These are phyloP conservation scores for Sebastiscus albofasciatus DNA, from an alignment of 2,797 vertebrate genomes.

Conservation along the genomic window DNA sequence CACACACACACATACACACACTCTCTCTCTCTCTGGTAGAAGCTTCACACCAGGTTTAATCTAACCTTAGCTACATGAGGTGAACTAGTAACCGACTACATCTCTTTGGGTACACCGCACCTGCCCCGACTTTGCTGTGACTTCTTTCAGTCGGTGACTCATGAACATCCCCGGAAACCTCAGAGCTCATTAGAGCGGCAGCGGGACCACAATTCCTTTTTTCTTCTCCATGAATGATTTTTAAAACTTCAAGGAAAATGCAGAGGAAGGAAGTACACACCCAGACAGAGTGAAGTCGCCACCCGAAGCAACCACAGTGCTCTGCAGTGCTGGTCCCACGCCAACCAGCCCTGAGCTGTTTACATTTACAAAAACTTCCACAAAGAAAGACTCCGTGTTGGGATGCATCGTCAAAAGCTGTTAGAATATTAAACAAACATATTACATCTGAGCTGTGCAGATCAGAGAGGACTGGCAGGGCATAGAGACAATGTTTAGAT, in stretches of 20 bases:
- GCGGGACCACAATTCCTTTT: not conserved
- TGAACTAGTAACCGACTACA: slow-evolving; percentile 16
- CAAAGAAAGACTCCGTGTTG: not conserved
- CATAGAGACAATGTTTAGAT: not conserved
- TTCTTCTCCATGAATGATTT: slow-evolving; percentile 20
- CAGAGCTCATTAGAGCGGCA: slow-evolving; percentile 41
- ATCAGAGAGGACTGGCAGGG: not conserved
- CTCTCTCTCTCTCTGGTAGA: not conserved
- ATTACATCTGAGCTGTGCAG: not conserved
- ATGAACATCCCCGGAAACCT: slow-evolving; percentile 16
- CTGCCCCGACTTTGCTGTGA: not conserved
- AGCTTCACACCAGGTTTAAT: slow-evolving; percentile 20
- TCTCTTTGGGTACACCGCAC: slow-evolving; percentile 4
- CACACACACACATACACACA: no score
- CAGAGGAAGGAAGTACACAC: slow-evolving; percentile 22
- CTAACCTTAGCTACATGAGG: not conserved
- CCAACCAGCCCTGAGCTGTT: slow-evolving; percentile 52
- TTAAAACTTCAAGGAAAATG: slow-evolving; percentile 28
- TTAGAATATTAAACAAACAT: slow-evolving; percentile 9
- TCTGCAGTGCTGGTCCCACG: slow-evolving; percentile 26
- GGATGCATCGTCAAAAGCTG: slow-evolving; percentile 2
- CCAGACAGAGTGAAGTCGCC: slow-evolving; percentile 14
- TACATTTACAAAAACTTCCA: slow-evolving; percentile 18
- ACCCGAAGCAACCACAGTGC: slow-evolving; percentile 4
- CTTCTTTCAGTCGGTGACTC: slow-evolving; percentile 31